Base-by-base conservation (phyloP, 1,140 invertebrate species). In the Drosophila melanica region DNA sequence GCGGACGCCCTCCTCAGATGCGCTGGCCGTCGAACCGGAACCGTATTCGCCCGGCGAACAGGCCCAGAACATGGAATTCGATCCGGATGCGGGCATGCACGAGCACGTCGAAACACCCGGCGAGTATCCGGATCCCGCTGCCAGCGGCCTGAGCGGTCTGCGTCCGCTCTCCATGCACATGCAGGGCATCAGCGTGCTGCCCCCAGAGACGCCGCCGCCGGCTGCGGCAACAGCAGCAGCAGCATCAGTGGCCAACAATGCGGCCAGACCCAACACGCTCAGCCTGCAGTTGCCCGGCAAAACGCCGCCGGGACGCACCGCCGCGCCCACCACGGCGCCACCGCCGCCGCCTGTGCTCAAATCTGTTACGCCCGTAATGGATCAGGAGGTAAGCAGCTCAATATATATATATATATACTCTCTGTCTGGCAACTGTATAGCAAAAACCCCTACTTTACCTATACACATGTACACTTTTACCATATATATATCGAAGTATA, bases 111-210 rank as follows among this genome's bases (percentile, higher is more conserved):
- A 95, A 85, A 95, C 95, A 2, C 95, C 95, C 0, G 95, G 95
- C 1, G 96, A 97, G 93, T 93, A 94, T 78, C 95, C 96, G 0
- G 95, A 97, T 93, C 94, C 94, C 0, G 94, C 95, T 8, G 93
- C 95, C 58, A 94, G 94, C 48, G 96, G 96, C 27, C 92, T 97
- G 70, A 95, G 96, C 50, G 96, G 96, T 10, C 93, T 95, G 35
- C 93, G 96, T 66, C 96, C 96, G 4, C 91, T 97, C 12, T 93
- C 93, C 35, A 74, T 87, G 79, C 92, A 92, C 7, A 71, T 87
- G 79, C 92, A 92, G 39, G 94, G 93, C 18, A 92, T 94, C 66
- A 93, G 93, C 39, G 92, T 93, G 8, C 71, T 95, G 51, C 93
- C 94, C 2, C 93, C 94, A 8, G 93, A 94, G 51, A 93, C 94